phyloP scores from a whole-genome alignment of 2,113 vertebrate species.

The Lepus americanus region DNA sequence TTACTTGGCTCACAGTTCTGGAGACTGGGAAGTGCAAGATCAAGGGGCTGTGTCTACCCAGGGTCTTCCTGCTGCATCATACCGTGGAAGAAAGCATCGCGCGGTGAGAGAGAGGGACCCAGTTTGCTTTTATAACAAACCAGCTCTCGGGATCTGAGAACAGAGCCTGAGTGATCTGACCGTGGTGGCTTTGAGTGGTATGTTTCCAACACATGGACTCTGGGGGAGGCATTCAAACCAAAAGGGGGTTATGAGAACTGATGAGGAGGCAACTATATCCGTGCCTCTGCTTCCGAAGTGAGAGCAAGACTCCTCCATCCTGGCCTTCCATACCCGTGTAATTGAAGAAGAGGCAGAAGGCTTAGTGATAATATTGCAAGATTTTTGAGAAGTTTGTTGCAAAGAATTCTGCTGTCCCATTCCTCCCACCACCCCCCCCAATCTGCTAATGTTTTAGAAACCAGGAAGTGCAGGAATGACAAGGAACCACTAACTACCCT shows the following conservation, averaged over 20 bases:
- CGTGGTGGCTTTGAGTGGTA: not conserved
- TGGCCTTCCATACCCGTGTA: not conserved
- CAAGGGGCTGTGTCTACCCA: not conserved
- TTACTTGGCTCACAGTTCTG: not conserved
- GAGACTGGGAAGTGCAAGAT: not conserved
- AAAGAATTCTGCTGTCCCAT: not conserved
- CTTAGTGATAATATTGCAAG: not conserved
- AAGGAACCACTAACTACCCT: not conserved
- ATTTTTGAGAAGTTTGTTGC: constrained; percentile 49
- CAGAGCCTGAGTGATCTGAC: not conserved
- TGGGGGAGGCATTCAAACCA: not conserved
- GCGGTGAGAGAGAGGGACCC: not conserved
- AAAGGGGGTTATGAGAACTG: not conserved
- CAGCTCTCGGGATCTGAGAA: not conserved
- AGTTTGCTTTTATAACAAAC: not conserved
- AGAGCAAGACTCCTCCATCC: not conserved
- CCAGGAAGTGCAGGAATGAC: not conserved
- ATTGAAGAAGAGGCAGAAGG: not conserved
- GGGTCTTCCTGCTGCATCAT: too few species aligned
- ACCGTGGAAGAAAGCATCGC: not conserved
- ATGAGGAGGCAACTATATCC: not conserved
- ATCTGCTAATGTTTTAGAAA: constrained; percentile 13
- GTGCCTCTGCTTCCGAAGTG: not conserved
- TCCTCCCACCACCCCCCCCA: too few species aligned
- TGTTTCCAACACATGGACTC: not conserved